Evolutionary conservation across 2,888 invertebrate genomes (phyloP), one percentile per base, ranked within the genome.

Genomic region (Agrotis segetum): DNA sequence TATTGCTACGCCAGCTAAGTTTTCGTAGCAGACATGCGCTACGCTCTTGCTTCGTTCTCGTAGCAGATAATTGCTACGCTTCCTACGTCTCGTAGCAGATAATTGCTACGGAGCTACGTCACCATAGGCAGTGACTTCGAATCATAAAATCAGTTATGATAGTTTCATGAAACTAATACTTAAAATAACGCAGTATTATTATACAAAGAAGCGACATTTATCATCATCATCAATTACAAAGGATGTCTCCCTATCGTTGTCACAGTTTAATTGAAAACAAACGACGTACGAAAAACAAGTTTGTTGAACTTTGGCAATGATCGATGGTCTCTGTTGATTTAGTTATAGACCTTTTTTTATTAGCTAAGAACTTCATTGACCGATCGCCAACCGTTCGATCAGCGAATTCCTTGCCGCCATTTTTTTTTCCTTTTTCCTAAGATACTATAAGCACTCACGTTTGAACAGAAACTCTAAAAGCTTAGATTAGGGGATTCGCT

Each of bases 251-350:
- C 59, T 55, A 66, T 52, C 24, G 55, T 49, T 34, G n/a, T 46
- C 44, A 49, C 19, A 52, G 19, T 24, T 69, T 77, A 70, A 81
- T 81, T 81, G 73, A 82, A 74, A 82, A 74, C 59, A 68, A 78
- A 64, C 53, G 50, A n/a, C 19, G n/a, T n/a, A 52, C 52, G 7
- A 64, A 61, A 79, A 62, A 59, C 59, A 62, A 66, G 64, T 68
- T 67, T 29, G 55, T 44, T 52, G 46, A 70, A 71, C 67, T 75
- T 81, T 65, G 59, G 24, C 29, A 60, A 56, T 78, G 73, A 83
- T 76, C 44, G 67, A 81, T 74, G 55, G 40, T 17, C 19, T 49
- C 34, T 52, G 60, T 81, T 81, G 63, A 84, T 68, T 81, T 56
- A 71, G 79, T 73, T 71, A 60, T 29, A 55, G 46, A 52, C 59